Evolutionary conservation across 2,888 invertebrate genomes (phyloP), one percentile per base, ranked within the genome.

Genomic region (Heliconius erato): DNA sequence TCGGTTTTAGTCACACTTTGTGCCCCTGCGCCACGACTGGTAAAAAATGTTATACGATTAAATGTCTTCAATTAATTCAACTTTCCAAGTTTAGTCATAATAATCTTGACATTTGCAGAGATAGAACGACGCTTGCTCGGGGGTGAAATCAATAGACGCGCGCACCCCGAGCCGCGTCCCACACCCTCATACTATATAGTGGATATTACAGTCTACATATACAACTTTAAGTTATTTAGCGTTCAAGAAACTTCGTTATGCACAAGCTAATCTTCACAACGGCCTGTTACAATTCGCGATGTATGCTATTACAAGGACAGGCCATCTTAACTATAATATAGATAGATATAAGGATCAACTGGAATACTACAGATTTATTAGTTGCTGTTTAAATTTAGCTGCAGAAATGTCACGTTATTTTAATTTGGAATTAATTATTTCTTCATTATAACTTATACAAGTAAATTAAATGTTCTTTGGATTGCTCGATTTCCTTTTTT

Each of bases 61-160:
- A 65, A 16, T 65, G 11, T 26, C 16, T 23, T 67, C 28, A n/a
- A 76, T 63, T 44, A 71, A 28, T 81, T 72, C 23, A 59, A 74
- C 19, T 9, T 19, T 65, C 77, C 78, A 82, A 78, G 79, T 84
- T 79, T 81, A 82, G 72, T 85, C 88, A 85, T 88, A 88, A 86
- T 88, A 88, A 88, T 90, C 89, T 90, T 91, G 90, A 90, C 90
- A 91, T 91, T 89, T 89, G 86, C 86, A 87, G 89, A 88, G 90
- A 90, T 89, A 88, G 89, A 85, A 83, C 84, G 82, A 84, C 78
- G 83, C 79, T 85, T 84, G 71, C 85, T 84, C 81, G 81, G 82
- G 82, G 80, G 84, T 82, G 91, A 94, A 95, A 95, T 95, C 95
- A 91, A 95, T 95, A 95, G 94, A 89, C 94, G 94, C 95, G 95